A percentile compares a stretch with the other conserved stretches of the same genome.
phyloP scores from a whole-genome alignment of 2,888 invertebrate genomes.

The Limenitis camilla region DNA sequence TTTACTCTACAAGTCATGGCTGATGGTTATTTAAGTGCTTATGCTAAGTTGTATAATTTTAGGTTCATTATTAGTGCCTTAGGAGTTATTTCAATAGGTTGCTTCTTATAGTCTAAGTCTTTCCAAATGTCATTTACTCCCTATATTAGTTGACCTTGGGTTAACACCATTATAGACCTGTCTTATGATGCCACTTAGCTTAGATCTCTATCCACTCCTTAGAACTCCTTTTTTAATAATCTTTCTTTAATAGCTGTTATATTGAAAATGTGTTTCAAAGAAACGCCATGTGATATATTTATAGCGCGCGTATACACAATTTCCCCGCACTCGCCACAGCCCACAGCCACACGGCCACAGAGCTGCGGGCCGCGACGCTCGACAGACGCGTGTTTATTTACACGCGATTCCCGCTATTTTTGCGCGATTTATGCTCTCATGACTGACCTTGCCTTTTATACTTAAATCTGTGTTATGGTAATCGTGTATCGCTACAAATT shows the following conservation, averaged over 20 bases:
- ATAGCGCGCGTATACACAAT: slow-evolving; percentile 16
- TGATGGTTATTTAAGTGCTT: too few relatives aligned
- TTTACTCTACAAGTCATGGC: too few relatives aligned
- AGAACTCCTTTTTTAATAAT: neutral
- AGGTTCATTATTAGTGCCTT: too few relatives aligned
- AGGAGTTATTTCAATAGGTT: too few relatives aligned
- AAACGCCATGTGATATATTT: slow-evolving; percentile 6
- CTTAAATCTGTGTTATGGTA: slow-evolving; percentile 24
- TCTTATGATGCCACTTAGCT: too few relatives aligned
- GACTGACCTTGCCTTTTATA: slow-evolving; percentile 31
- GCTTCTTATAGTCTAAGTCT: too few relatives aligned
- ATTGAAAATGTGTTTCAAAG: neutral
- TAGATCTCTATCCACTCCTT: neutral
- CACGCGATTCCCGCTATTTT: slow-evolving; percentile 24
- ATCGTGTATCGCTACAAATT: slow-evolving; percentile 4
- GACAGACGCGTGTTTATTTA: slow-evolving; percentile 24
- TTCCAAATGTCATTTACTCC: too few relatives aligned
- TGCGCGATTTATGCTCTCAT: slow-evolving; percentile 25
- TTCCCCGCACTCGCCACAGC: slow-evolving; percentile 20
- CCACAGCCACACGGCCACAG: slow-evolving; percentile 9
- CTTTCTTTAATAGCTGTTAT: neutral
- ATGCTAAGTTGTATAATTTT: too few relatives aligned
- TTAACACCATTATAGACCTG: too few relatives aligned
- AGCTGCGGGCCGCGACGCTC: slow-evolving; percentile 23
- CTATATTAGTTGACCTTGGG: too few relatives aligned